Percentiles rank a stretch among this genome's conserved stretches.
These are phyloP conservation scores for Strix uralensis DNA, from an alignment of 2,113 vertebrate genomes.

Conservation along the genomic window DNA sequence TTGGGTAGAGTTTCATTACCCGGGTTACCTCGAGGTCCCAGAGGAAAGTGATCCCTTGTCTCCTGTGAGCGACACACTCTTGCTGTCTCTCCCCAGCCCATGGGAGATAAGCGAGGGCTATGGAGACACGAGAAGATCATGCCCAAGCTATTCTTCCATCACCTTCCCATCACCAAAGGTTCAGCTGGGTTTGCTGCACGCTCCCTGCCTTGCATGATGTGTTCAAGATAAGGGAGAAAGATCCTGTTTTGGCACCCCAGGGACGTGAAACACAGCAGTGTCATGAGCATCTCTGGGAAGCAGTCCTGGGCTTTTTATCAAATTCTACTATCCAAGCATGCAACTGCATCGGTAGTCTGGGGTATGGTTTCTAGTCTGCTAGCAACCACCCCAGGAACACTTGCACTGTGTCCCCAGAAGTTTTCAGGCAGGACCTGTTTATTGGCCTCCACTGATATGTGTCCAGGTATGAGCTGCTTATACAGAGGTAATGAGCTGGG, in stretches of 20 bases:
- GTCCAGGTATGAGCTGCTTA: not conserved
- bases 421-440: not conserved
- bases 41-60: slow-evolving; percentile 42
- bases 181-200: not conserved
- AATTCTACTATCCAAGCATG: rapidly evolving
- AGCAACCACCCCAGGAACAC: rapidly evolving
- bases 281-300: not conserved
- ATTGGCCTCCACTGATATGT: not conserved
- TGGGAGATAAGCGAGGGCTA: not conserved
- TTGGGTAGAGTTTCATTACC: slow-evolving; percentile 66
- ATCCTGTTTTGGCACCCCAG: not conserved
- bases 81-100: not conserved
- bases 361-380: not conserved
- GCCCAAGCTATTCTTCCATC: not conserved
- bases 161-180: not conserved
- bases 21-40: slow-evolving; percentile 53
- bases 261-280: not conserved
- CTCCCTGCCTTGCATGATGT: rapidly evolving
- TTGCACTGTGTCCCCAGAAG: not conserved
- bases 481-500: not conserved
- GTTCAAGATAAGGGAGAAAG: not conserved
- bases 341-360: not conserved
- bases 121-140: not conserved
- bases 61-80: not conserved
- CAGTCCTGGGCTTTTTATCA: not conserved